Evolutionary conservation across 92 coral and sea anemone genomes (phyloP).

Genomic region (Umimayanthus kanabou): DNA sequence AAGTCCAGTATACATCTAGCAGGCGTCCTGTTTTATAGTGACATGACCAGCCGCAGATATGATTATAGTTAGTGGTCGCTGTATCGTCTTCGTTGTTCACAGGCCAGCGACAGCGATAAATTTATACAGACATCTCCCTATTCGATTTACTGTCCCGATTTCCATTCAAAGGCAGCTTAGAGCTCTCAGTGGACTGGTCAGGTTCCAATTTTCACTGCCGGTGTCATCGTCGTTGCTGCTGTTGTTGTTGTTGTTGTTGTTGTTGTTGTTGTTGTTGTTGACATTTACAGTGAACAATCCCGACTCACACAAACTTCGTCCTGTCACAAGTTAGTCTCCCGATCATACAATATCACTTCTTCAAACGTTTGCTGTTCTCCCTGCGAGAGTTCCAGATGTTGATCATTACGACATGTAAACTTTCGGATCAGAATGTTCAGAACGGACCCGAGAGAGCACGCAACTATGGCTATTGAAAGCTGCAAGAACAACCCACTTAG

Average conservation of each 20-base stretch:
- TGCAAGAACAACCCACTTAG: constrained; percentile 84
- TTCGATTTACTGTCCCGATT: background rate
- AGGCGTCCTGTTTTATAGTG: background rate
- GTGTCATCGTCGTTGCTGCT: too few species aligned
- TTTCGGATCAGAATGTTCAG: constrained; percentile 43
- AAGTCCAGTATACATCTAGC: background rate
- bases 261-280: background rate
- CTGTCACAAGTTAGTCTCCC: constrained; percentile 32
- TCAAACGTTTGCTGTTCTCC: background rate
- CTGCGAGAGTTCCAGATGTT: constrained; percentile 17
- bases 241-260: background rate
- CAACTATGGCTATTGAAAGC: constrained; percentile 76
- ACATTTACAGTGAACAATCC: background rate
- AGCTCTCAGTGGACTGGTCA: background rate
- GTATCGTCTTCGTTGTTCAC: background rate
- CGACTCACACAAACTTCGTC: background rate
- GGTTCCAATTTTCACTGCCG: background rate
- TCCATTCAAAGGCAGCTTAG: background rate
- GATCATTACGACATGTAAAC: background rate
- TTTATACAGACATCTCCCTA: background rate
- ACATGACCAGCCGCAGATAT: background rate
- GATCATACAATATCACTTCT: constrained; percentile 2
- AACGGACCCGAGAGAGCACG: constrained; percentile 66
- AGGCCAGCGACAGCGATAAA: too few species aligned
- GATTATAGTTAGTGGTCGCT: background rate